A percentile compares a stretch with the other conserved stretches of the same genome.
Conservation (phyloP, 1,140 invertebrate genomes). For the Drosophila obscura region DNA sequence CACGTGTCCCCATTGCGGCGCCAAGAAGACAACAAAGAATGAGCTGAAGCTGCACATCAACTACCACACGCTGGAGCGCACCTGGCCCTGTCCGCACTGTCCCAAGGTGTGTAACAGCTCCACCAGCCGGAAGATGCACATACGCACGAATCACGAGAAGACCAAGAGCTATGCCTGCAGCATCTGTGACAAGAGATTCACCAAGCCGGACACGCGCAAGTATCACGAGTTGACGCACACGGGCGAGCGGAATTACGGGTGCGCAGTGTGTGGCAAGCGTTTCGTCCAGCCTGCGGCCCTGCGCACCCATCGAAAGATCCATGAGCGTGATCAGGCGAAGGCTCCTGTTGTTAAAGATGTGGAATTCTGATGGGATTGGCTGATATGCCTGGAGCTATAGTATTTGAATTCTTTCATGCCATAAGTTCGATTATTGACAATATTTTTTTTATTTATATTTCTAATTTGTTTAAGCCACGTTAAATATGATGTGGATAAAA, state of each 20-base stretch:
- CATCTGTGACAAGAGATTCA: constrained; percentile 69
- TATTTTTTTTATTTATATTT: too few species aligned
- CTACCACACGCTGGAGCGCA: constrained; percentile 73
- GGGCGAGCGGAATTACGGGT: constrained; percentile 84
- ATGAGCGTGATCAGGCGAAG: constrained; percentile 20
- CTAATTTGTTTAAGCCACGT: too few species aligned
- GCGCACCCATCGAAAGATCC: constrained; percentile 67
- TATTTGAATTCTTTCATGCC: too few species aligned
- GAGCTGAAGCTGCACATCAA: constrained; percentile 76
- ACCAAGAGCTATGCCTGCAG: constrained; percentile 64
- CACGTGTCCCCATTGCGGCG: constrained; percentile 72
- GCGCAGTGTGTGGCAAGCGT: constrained; percentile 59
- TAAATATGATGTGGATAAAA: too few species aligned
- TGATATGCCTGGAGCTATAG: too few species aligned
- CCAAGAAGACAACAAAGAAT: constrained; percentile 71
- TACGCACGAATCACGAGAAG: constrained; percentile 69
- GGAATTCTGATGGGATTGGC: too few species aligned
- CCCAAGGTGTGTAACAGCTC: constrained; percentile 71
- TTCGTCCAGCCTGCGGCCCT: constrained; percentile 73
- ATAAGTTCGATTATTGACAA: too few species aligned
- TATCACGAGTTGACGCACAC: constrained; percentile 82
- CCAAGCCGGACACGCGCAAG: constrained; percentile 71
- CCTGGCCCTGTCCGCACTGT: constrained; percentile 68
- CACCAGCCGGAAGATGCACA: constrained; percentile 69
- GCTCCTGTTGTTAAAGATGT: too few species aligned